Base-by-base conservation (phyloP, 1,140 invertebrate species). In the Calosoma granatense region DNA sequence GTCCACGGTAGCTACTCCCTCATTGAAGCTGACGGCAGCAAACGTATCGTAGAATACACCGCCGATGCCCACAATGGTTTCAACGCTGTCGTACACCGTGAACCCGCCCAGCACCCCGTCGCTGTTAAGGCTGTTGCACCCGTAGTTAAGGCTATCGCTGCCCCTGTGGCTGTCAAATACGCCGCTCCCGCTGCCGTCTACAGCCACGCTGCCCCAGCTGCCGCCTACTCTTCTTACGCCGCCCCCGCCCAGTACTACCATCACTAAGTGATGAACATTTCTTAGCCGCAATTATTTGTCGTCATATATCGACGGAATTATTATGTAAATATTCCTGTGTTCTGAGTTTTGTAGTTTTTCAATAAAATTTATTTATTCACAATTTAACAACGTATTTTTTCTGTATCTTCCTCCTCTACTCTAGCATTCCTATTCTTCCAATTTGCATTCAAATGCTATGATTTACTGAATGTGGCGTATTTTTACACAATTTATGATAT, bases 1-100 rank as follows among this genome's bases (percentile, higher is more conserved):
- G 79, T 82, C n/a, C 75, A 77, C 60, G 81, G 81, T 1, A 77
- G 76, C 58, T 81, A 81, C 67, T 77, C 74, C 1, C 65, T 81
- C 26, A 65, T 79, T 1, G 78, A 80, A 64, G 70, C 79, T 20
- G 79, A 81, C 62, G 79, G 79, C 58, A 74, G 75, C 39, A 66
- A 78, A 22, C 73, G 78, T 61, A 77, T 75, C 23, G 78, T 81
- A 14, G 70, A 77, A 60, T 81, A 81, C 66, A 76, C 77, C 17
- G 78, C 78, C 54, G 76, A 79, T 63, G 72, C 74, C 55, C 73
- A 79, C 56, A 75, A 74, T 64, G 78, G 78, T 21, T 72, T 72
- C 58, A 70, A 70, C 36, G 70, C 69, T 2, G 59, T 69, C 6
- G 68, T 72, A 21, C 51, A 53, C 12, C 51, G 20, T 53, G 51